Evolutionary conservation across 2,888 invertebrate genomes (phyloP), one percentile per base, ranked within the genome.

Genomic region (Netelia fuscicornis): DNA sequence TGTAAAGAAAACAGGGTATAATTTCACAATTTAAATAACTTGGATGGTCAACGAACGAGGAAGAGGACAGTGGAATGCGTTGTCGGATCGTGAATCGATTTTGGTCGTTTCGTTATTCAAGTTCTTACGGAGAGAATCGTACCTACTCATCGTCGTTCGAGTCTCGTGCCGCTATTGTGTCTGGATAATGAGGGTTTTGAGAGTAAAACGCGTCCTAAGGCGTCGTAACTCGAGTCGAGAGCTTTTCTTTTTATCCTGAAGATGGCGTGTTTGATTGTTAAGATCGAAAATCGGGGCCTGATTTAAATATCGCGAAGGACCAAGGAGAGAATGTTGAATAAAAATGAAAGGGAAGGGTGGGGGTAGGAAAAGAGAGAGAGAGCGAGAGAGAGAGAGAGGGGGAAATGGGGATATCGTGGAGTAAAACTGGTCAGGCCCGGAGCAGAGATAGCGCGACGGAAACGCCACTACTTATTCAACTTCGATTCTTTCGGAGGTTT

Each of bases 21-120:
- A 54, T 54, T 6, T 37, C 23, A 37, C 9, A 65, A 64, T 71
- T 13, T 8, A 48, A 70, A 84, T 75, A 76, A 76, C 48, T 76
- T 13, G 10, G 10, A 30, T 17, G 80, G 76, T 77, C 77, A 60
- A 72, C 54, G 84, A 81, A 84, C 84, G 80, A 77, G 84, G 80
- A 79, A 83, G 72, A 78, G 72, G 23, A 70, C 11, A 37, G 56
- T 64, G 52, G 13, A 68, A 72, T 80, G 37, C 37, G 37, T 37
- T 37, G 3, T 37, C 11, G 37, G 6, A 48, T 25, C 64, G 54
- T 65, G 62, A 30, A 42, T 70, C 37, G 20, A 79, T 65, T 75
- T 56, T 65, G n/a, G 25, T 23, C 8, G 11, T 77, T 68, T 54
- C 5, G 13, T 30, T 30, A 25, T 42, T 11, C 54, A 54, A 44